phyloP scores from a whole-genome alignment of 2,797 vertebrate species.

The Cyclopterus lumpus region DNA sequence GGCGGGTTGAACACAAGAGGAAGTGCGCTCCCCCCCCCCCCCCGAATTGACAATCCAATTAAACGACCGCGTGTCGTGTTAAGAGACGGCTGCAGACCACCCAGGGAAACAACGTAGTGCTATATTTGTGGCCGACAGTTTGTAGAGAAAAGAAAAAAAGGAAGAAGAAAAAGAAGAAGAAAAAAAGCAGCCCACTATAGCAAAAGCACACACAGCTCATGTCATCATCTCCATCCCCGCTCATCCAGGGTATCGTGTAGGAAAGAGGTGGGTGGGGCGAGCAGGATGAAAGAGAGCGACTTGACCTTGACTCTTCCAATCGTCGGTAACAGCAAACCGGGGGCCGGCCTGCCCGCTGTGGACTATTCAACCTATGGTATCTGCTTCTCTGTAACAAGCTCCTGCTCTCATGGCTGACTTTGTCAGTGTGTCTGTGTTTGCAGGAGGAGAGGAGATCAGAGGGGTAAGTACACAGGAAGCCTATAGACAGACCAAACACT shows the following conservation, averaged over 20 bases:
- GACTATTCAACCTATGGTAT: slow-evolving; percentile 10
- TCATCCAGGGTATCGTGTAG: slow-evolving; percentile 12
- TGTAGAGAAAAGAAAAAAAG: slow-evolving; percentile 11
- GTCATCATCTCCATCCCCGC: slow-evolving; percentile 34
- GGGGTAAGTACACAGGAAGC: slow-evolving; percentile 49
- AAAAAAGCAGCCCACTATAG: not conserved
- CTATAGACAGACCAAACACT: slow-evolving; percentile 65
- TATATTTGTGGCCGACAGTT: slow-evolving; percentile 26
- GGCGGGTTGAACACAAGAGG: slow-evolving; percentile 61
- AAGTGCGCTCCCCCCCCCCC: slow-evolving; percentile 35
- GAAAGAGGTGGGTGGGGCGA: slow-evolving; percentile 37
- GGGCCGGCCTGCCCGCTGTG: not conserved
- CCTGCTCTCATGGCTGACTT: slow-evolving; percentile 25
- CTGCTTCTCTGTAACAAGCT: slow-evolving; percentile 5
- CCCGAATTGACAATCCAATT: slow-evolving; percentile 80
- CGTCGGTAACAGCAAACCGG: slow-evolving; percentile 4
- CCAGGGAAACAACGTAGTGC: slow-evolving; percentile 56
- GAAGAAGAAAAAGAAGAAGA: not conserved
- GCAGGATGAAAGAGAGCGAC: slow-evolving; percentile 42
- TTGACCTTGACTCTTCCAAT: slow-evolving; percentile 55
- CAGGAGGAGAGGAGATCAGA: slow-evolving; percentile 64
- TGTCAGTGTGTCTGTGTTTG: slow-evolving; percentile 45
- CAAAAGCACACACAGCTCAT: slow-evolving; percentile 22
- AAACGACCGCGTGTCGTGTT: slow-evolving; percentile 71
- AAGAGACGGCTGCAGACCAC: slow-evolving; percentile 55